Evolutionary conservation across 2,888 invertebrate species (phyloP).

Genomic region (Drosophila algonquin): DNA sequence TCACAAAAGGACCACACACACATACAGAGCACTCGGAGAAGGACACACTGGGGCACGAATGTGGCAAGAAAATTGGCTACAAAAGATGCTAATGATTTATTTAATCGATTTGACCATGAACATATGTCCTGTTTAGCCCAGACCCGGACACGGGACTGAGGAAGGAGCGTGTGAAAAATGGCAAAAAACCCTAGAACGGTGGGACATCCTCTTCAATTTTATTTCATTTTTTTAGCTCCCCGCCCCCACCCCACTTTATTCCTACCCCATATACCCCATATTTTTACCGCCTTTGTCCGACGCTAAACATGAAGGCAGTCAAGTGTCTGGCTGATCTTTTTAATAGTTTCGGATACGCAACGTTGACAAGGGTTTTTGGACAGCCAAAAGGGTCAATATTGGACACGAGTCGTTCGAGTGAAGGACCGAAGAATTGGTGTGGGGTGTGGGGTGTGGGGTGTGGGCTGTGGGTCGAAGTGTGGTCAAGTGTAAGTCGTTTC

Average conservation of each 20-base stretch:
- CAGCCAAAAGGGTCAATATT: conserved; percentile 65
- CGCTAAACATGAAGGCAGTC: conserved; percentile 6
- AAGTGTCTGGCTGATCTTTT: conserved; percentile 73
- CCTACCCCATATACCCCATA: not conserved
- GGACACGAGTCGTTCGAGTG: conserved; percentile 30
- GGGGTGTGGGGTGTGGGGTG: no score
- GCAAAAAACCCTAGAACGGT: conserved; percentile 28
- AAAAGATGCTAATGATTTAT: conserved; percentile 84
- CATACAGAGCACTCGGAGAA: conserved; percentile 18
- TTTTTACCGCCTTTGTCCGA: not conserved
- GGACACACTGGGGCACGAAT: conserved; percentile 23
- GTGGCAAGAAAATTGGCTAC: conserved; percentile 80
- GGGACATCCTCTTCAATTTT: conserved; percentile 39
- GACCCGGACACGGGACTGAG: not conserved
- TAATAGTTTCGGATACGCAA: conserved; percentile 64
- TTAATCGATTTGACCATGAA: conserved; percentile 84
- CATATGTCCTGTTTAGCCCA: conserved; percentile 74
- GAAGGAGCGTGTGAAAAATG: conserved; percentile 73
- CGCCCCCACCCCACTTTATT: not conserved
- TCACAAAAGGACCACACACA: conserved; percentile 26
- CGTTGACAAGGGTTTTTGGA: conserved; percentile 3
- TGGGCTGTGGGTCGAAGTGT: conserved; percentile 31
- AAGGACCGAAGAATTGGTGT: not conserved
- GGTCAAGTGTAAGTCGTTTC: conserved; percentile 72
- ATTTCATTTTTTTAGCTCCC: conserved; percentile 12